Evolutionary conservation across 2,113 vertebrate species (phyloP).

Genomic region (Dolichallabes microphthalmus): DNA sequence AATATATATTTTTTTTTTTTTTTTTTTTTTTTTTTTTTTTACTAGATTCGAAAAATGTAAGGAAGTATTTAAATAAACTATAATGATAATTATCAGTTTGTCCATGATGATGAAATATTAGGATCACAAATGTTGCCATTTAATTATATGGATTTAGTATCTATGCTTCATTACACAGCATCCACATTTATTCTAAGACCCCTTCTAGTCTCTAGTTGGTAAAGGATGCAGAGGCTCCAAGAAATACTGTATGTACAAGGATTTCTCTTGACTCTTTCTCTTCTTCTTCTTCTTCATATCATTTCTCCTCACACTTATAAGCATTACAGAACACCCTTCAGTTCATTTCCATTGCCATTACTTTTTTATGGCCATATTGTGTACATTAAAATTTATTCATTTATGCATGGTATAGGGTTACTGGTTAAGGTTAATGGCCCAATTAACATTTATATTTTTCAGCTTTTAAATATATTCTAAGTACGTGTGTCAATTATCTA

Average conservation of each 20-base stretch:
- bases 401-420: slow-evolving; percentile 17
- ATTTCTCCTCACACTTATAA: slow-evolving; percentile 1
- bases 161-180: background rate
- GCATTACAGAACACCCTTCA: background rate
- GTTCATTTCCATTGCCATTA: background rate
- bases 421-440: slow-evolving; percentile 46
- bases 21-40: no score
- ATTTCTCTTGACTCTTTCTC: background rate
- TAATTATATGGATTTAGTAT: background rate
- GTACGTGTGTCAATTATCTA: slow-evolving; percentile 18
- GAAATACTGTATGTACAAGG: no score
- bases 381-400: slow-evolving; percentile 19
- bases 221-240: background rate
- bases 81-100: no score
- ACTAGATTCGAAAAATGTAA: no score
- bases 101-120: background rate
- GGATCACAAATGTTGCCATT: background rate
- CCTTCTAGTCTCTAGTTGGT: no score
- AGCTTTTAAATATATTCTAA: slow-evolving; percentile 39
- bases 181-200: background rate
- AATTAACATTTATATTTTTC: slow-evolving; percentile 51
- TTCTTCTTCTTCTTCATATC: background rate
- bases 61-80: no score
- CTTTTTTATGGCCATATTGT: background rate
- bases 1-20: no score